Evolutionary conservation across 2,113 vertebrate genomes (phyloP).

Genomic region (Isurus oxyrinchus): DNA sequence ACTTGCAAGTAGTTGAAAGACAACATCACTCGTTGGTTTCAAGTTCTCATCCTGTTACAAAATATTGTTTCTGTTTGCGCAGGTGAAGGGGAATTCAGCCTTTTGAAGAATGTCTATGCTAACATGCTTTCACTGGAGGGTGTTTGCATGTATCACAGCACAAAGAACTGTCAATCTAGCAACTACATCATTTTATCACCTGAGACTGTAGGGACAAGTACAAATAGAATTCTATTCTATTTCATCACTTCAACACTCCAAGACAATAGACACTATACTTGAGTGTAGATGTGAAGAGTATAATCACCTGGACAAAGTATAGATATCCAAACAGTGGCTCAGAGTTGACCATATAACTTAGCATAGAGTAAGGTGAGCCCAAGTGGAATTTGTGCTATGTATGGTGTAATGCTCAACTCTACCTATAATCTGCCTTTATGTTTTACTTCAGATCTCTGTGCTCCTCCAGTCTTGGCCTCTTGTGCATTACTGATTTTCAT

Average conservation of each 20-base stretch:
- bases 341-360: not conserved
- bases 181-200: too few relatives aligned
- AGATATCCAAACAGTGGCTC: not conserved
- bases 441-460: not conserved
- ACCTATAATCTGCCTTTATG: not conserved
- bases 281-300: not conserved
- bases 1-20: not conserved
- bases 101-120: not conserved
- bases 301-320: not conserved
- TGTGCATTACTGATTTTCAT: not conserved
- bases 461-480: not conserved
- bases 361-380: not conserved
- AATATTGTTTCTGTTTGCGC: slow-evolving; percentile 25
- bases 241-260: not conserved
- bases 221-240: not conserved
- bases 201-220: not conserved
- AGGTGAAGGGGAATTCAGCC: slow-evolving; percentile 24
- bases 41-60: slow-evolving; percentile 28
- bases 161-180: not conserved
- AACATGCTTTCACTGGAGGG: not conserved
- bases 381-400: not conserved
- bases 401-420: not conserved
- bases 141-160: not conserved
- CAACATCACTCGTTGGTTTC: slow-evolving; percentile 11
- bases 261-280: not conserved